Percentiles rank a stretch among this genome's conserved stretches.
phyloP scores from a whole-genome alignment of 2,797 vertebrate species.

The Meda fulgida region DNA sequence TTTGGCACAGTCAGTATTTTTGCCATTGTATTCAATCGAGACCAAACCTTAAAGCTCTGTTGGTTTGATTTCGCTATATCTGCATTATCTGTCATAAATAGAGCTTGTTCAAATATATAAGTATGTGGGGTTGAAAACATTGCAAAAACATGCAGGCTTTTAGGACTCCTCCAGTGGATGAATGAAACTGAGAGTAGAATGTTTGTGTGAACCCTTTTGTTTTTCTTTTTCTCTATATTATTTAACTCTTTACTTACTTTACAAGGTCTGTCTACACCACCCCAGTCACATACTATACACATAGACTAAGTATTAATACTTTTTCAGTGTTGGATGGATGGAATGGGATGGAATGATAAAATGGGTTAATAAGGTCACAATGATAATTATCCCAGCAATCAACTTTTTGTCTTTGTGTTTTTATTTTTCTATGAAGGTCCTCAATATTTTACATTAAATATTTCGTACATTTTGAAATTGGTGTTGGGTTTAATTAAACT shows the following conservation, averaged over 20 bases:
- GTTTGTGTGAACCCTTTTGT: neutral
- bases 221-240: neutral
- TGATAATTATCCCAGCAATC: neutral
- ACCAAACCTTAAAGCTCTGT: neutral
- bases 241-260: neutral
- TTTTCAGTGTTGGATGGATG: neutral
- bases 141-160: slow-evolving; percentile 5
- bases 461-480: neutral
- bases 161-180: neutral
- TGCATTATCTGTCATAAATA: slow-evolving; percentile 1
- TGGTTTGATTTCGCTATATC: neutral
- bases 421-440: neutral
- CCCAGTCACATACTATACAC: neutral
- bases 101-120: slow-evolving; percentile 30
- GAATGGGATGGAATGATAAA: slow-evolving; percentile 5
- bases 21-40: neutral
- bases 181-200: neutral
- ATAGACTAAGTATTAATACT: neutral
- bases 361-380: neutral
- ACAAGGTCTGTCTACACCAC: neutral
- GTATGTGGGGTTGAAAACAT: neutral
- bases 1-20: neutral
- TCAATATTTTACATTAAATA: neutral
- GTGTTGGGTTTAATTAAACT: neutral
- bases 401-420: neutral